Conservation (phyloP, 1,140 invertebrate genomes). For the Penaeus chinensis region DNA sequence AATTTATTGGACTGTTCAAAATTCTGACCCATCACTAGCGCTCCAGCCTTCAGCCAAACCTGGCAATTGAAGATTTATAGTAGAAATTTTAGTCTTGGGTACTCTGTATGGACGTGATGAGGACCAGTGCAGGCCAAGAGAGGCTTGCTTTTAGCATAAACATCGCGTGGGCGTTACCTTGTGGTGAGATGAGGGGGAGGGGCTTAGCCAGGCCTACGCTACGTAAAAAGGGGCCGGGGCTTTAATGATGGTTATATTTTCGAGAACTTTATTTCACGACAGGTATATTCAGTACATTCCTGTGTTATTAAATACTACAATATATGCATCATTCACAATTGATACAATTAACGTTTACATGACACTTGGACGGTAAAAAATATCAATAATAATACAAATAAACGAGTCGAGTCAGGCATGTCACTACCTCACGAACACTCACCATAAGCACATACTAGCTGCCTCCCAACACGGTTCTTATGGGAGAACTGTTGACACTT, state of each 20-base stretch:
- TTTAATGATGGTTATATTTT: too few relatives aligned
- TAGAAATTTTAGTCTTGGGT: slow-evolving; percentile 35
- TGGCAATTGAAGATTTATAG: slow-evolving; percentile 56
- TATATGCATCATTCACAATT: too few relatives aligned
- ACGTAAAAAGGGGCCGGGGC: too few relatives aligned
- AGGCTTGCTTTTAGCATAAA: slow-evolving; percentile 44
- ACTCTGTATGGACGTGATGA: slow-evolving; percentile 29
- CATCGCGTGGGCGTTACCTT: slow-evolving; percentile 20
- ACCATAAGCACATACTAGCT: neutral
- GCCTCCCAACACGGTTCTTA: neutral
- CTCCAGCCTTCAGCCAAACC: slow-evolving; percentile 40
- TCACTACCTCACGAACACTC: neutral
- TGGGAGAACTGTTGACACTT: slow-evolving; percentile 7
- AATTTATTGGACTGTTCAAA: slow-evolving; percentile 58
- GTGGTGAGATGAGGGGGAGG: slow-evolving; percentile 21
- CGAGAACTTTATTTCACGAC: too few relatives aligned
- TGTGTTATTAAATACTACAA: too few relatives aligned
- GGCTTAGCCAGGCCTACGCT: slow-evolving; percentile 19
- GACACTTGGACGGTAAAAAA: too few relatives aligned
- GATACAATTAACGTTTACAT: too few relatives aligned
- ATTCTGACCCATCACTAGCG: slow-evolving; percentile 43
- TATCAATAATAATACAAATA: too few relatives aligned
- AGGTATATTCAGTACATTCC: too few relatives aligned
- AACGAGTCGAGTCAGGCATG: neutral
- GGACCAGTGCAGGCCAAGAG: slow-evolving; percentile 3